phyloP scores from a whole-genome alignment of 2,888 invertebrate species.

The Parthenolecanium corni region DNA sequence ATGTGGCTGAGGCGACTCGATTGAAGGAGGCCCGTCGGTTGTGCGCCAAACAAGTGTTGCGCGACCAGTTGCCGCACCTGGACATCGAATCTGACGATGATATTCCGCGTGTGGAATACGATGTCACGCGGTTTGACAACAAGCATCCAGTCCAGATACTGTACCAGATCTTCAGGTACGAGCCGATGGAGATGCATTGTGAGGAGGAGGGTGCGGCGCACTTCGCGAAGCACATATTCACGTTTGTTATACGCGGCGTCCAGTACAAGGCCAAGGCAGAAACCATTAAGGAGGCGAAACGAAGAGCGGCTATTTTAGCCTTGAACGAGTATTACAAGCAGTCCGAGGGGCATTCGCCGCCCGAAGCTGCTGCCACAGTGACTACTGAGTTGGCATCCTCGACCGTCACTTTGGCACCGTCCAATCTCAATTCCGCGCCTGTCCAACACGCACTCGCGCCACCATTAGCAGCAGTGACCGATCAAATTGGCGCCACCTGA shows the following conservation, averaged over 20 bases:
- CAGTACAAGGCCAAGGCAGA: slow-evolving; percentile 13
- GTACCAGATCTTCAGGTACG: slow-evolving; percentile 21
- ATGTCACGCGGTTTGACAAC: slow-evolving; percentile 18
- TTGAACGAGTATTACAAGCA: slow-evolving; percentile 12
- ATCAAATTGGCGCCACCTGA: too few species aligned
- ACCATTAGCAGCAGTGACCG: too few species aligned
- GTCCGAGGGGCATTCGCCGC: too few species aligned
- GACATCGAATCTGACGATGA: slow-evolving; percentile 12
- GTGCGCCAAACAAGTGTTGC: slow-evolving; percentile 19
- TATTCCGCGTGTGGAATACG: slow-evolving; percentile 18
- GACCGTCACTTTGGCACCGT: too few species aligned
- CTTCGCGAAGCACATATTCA: slow-evolving; percentile 21
- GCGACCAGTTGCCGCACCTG: slow-evolving; percentile 16
- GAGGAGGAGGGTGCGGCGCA: slow-evolving; percentile 23
- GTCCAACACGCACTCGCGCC: too few species aligned
- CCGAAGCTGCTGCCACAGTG: too few species aligned
- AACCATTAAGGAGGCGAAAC: slow-evolving; percentile 20
- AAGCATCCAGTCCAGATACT: slow-evolving; percentile 21
- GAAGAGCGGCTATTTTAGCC: slow-evolving; percentile 19
- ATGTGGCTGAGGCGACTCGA: slow-evolving; percentile 13
- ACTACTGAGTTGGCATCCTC: too few species aligned
- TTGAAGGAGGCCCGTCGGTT: slow-evolving; percentile 15
- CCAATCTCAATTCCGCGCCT: too few species aligned
- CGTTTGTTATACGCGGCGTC: slow-evolving; percentile 17
- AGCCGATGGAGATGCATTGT: slow-evolving; percentile 23